These are phyloP conservation scores for Lutraria lutraria DNA, from an alignment of 2,888 invertebrate species.

Conservation along the genomic window DNA sequence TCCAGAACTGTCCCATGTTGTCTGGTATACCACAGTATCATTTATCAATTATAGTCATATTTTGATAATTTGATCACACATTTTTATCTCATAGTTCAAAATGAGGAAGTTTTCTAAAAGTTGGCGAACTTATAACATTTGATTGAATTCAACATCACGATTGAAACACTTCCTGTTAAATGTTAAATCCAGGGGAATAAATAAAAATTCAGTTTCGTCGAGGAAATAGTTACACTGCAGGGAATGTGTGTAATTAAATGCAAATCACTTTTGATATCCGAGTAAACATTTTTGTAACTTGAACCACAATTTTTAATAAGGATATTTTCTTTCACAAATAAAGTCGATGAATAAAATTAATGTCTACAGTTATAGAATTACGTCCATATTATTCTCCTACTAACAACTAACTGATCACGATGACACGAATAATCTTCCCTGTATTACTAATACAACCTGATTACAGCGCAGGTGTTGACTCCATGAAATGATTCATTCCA, in stretches of 20 bases:
- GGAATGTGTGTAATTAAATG: neutral
- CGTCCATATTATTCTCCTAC: neutral
- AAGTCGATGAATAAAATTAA: neutral
- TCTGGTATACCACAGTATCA: neutral
- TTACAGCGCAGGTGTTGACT: neutral
- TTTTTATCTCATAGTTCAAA: neutral
- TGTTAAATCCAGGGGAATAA: neutral
- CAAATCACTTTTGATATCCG: neutral
- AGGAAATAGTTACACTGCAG: neutral
- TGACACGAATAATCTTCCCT: neutral
- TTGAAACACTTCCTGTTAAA: neutral
- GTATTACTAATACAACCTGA: conserved; percentile 2
- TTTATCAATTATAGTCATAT: neutral
- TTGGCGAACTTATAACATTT: neutral
- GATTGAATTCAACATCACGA: neutral
- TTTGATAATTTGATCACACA: neutral
- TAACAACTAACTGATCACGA: neutral
- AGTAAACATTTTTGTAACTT: neutral
- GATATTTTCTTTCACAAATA: neutral
- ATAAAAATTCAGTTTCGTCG: neutral
- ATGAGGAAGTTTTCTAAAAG: neutral
- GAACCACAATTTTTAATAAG: neutral
- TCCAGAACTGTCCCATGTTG: conserved; percentile 77
- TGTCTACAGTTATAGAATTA: neutral
- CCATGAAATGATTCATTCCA: neutral